Evolutionary conservation across 2,888 invertebrate genomes (phyloP), one percentile per base, ranked within the genome.

Genomic region (Gari tellinella): DNA sequence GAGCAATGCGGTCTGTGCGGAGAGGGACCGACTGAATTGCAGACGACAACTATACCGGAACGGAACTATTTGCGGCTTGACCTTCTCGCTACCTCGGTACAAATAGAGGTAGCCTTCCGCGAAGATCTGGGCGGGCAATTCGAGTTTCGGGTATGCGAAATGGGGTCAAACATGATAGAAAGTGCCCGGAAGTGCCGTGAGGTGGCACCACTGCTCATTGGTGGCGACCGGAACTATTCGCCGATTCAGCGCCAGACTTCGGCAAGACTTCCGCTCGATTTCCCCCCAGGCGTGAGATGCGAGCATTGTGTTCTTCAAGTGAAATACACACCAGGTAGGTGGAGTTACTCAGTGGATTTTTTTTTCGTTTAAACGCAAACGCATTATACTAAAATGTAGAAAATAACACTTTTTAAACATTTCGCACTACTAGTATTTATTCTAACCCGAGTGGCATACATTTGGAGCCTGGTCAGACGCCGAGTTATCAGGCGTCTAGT

Each of bases 261-360:
- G 26, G 64, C 58, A 10, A 21, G 52, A 21, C 38, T 63, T 12
- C 58, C 45, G 19, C n/a, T 70, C 12, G 19, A 53, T 26, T 48
- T 70, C 48, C 70, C 64, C 31, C 19, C 58, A 17, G 70, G 58
- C 40, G 46, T 48, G 40, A 46, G 53, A 31, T 72, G 72, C 49
- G 72, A 65, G 12, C 60, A 61, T 61, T 72, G 72, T 26, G 61
- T 72, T 0, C 38, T 72, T 25, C 72, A 72, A 72, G 65, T 61
- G 0, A 72, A 72, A 49, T 72, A 65, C 49, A 55, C 55, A 5
- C 61, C 72, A 61, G 72, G 72, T 72, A 56, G 15, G 52, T 53
- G 19, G 1, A 17, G n/a, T n/a, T n/a, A n/a, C n/a, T n/a, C n/a
- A n/a, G n/a, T n/a, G n/a, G n/a, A n/a, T n/a, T n/a, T n/a, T n/a